Conservation (phyloP, 2,113 vertebrate genomes). For the Gracilinanus agilis region DNA sequence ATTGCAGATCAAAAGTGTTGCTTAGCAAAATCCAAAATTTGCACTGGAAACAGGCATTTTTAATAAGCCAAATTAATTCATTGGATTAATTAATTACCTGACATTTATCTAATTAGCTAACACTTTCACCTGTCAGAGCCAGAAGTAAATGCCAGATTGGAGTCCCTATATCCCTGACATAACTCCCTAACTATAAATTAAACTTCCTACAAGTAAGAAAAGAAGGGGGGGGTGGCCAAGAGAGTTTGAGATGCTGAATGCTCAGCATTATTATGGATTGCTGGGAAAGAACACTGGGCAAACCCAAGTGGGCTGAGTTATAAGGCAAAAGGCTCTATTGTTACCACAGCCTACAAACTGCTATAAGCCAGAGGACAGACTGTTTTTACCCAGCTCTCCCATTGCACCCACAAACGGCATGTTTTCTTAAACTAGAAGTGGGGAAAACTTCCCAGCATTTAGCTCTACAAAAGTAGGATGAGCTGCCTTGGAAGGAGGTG, state of each 20-base stretch:
- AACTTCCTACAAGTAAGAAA: conserved; percentile 18
- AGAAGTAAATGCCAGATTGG: conserved; percentile 55
- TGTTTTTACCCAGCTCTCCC: background rate
- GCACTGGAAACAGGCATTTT: conserved; percentile 39
- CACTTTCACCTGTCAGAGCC: conserved; percentile 56
- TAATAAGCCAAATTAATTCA: conserved; percentile 63
- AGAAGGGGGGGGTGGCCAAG: background rate
- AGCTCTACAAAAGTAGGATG: background rate
- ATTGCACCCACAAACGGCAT: background rate
- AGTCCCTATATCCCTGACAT: conserved; percentile 39
- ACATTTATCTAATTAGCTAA: conserved; percentile 69
- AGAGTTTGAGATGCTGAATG: background rate
- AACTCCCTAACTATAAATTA: conserved; percentile 42
- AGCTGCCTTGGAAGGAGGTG: background rate
- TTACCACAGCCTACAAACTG: conserved; percentile 3
- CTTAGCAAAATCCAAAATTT: conserved; percentile 41
- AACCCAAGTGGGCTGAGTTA: background rate
- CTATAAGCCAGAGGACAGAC: background rate
- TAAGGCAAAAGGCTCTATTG: background rate
- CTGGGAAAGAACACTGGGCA: background rate
- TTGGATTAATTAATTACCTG: conserved; percentile 68
- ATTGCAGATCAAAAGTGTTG: conserved; percentile 26
- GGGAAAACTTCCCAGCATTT: background rate
- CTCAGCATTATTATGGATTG: background rate
- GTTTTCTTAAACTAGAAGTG: background rate